These are phyloP conservation scores for Ranitomeya variabilis DNA, from an alignment of 2,113 vertebrate species.

Conservation along the genomic window DNA sequence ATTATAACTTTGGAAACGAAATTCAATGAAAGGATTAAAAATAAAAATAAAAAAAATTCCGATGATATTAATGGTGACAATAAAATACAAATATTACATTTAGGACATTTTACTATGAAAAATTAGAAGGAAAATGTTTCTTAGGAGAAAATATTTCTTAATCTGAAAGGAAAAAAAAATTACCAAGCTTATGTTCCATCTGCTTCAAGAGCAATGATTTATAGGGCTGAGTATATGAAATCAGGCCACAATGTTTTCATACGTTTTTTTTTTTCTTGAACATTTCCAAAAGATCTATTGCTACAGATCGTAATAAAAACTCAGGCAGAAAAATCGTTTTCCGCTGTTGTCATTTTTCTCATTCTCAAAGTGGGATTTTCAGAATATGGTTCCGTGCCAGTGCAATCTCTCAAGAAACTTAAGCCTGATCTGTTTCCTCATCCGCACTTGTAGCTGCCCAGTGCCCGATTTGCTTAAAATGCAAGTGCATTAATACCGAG, in stretches of 20 bases:
- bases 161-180: constrained; percentile 28
- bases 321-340: constrained; percentile 47
- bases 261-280: constrained; percentile 50
- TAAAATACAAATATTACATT: background rate
- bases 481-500: constrained; percentile 41
- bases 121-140: constrained; percentile 22
- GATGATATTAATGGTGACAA: background rate
- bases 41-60: background rate
- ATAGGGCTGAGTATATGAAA: constrained; percentile 53
- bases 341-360: constrained; percentile 50
- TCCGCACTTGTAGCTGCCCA: constrained; percentile 32
- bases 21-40: too few relatives aligned
- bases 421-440: constrained; percentile 31
- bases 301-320: constrained; percentile 56
- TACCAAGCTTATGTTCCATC: constrained; percentile 55
- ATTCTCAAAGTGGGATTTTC: constrained; percentile 44
- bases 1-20: too few relatives aligned
- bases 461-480: constrained; percentile 39
- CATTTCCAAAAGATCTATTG: constrained; percentile 57
- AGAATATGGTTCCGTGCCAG: constrained; percentile 36
- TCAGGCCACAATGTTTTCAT: constrained; percentile 57
- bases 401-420: constrained; percentile 26
- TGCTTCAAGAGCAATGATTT: constrained; percentile 55
- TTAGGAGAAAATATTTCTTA: constrained; percentile 43
- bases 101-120: background rate